phyloP scores from a whole-genome alignment of 2,888 invertebrate species.

The Latheticus oryzae region DNA sequence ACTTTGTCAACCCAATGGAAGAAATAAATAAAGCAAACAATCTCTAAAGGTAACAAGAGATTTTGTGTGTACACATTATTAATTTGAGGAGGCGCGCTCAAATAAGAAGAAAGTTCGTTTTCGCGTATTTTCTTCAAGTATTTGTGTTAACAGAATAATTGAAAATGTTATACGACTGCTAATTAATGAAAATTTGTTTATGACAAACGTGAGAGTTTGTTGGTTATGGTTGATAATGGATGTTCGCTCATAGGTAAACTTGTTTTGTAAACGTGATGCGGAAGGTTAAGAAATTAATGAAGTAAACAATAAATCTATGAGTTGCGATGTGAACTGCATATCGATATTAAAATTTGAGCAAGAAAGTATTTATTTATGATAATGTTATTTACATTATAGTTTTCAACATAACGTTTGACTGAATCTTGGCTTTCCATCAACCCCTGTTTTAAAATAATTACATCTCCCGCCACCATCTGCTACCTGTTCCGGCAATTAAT shows the following conservation, averaged over 20 bases:
- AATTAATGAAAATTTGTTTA: conserved; percentile 38
- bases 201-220: conserved; percentile 25
- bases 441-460: no score
- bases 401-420: no score
- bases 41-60: conserved; percentile 1
- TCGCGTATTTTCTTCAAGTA: conserved; percentile 15
- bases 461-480: background rate
- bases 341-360: no score
- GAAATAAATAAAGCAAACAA: conserved; percentile 8
- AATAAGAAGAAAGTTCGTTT: conserved; percentile 27
- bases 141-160: conserved; percentile 32
- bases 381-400: no score
- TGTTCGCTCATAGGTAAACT: conserved; percentile 12
- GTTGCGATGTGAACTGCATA: no score
- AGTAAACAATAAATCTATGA: conserved; percentile 27
- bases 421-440: no score
- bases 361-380: no score
- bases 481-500: conserved; percentile 16
- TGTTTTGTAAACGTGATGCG: conserved; percentile 24
- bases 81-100: conserved; percentile 6
- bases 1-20: conserved; percentile 11
- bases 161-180: conserved; percentile 35
- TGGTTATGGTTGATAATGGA: conserved; percentile 8
- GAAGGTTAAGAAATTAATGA: conserved; percentile 28
- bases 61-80: no score